Percentiles rank a stretch among this genome's conserved stretches.
Evolutionary conservation across 2,888 invertebrate genomes (phyloP).

Genomic region (Rhagonycha lutea): DNA sequence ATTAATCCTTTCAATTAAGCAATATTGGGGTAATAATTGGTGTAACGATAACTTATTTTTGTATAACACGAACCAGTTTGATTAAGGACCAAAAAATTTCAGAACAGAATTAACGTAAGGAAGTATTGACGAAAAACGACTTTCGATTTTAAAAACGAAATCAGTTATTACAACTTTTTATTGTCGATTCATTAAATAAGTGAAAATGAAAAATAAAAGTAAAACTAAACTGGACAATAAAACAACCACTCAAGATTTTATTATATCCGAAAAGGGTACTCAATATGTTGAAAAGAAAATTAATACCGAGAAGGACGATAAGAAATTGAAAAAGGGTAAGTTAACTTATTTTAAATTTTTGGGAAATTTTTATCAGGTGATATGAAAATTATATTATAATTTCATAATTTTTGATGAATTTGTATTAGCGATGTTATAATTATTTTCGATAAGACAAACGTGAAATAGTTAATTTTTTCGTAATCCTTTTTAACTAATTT

Average conservation of each 20-base stretch:
- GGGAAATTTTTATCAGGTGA: background rate
- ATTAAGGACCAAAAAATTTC: background rate
- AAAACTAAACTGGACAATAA: slow-evolving; percentile 45
- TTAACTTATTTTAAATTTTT: slow-evolving; percentile 1
- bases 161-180: slow-evolving; percentile 19
- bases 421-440: background rate
- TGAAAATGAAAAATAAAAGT: slow-evolving; percentile 47
- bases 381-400: background rate
- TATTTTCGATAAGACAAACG: background rate
- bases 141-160: slow-evolving; percentile 19
- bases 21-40: background rate
- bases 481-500: background rate
- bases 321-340: slow-evolving; percentile 49
- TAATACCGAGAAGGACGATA: slow-evolving; percentile 59
- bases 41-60: background rate
- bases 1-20: background rate
- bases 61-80: slow-evolving; percentile 15
- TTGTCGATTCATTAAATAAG: slow-evolving; percentile 13
- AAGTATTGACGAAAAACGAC: slow-evolving; percentile 13
- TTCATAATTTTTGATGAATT: background rate
- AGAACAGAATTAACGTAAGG: background rate
- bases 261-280: slow-evolving; percentile 62
- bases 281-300: slow-evolving; percentile 59
- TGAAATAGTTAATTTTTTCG: background rate
- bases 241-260: slow-evolving; percentile 56